Conservation (phyloP, 2,888 invertebrate species). For the Ophonus ardosiacus region DNA sequence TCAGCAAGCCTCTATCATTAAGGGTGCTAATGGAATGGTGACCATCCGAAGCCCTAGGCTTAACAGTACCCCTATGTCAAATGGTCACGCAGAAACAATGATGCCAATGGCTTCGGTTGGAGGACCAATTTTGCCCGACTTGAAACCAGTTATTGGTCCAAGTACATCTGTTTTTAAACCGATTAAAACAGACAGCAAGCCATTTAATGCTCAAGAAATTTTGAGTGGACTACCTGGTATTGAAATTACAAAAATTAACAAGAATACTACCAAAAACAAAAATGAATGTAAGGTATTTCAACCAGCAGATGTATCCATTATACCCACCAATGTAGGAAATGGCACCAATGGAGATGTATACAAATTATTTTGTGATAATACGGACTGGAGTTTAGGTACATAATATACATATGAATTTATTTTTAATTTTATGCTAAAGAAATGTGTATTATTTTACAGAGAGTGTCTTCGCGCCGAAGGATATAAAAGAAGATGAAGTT, state of each 20-base stretch:
- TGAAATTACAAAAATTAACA: conserved; percentile 75
- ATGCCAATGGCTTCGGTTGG: conserved; percentile 17
- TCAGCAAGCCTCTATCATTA: conserved; percentile 83
- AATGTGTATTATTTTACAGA: conserved; percentile 69
- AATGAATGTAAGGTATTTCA: conserved; percentile 70
- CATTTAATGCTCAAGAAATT: conserved; percentile 74
- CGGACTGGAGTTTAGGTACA: conserved; percentile 74
- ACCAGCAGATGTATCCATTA: conserved; percentile 74
- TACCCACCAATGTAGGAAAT: conserved; percentile 70
- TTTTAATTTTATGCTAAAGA: background rate
- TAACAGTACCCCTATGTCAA: conserved; percentile 77
- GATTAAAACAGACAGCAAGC: conserved; percentile 56
- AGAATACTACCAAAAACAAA: conserved; percentile 69
- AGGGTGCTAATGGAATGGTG: conserved; percentile 88
- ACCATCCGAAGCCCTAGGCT: conserved; percentile 88
- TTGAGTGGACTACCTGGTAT: conserved; percentile 74
- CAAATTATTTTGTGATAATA: conserved; percentile 72
- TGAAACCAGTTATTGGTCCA: conserved; percentile 70
- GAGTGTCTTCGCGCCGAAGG: conserved; percentile 90
- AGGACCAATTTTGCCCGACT: conserved; percentile 67
- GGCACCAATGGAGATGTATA: conserved; percentile 70
- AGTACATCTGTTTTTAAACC: conserved; percentile 55
- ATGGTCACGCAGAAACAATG: conserved; percentile 65
- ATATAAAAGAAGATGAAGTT: conserved; percentile 87
- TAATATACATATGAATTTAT: background rate